phyloP scores from a whole-genome alignment of 2,113 vertebrate genomes.

The Myrmophylax atrothorax region DNA sequence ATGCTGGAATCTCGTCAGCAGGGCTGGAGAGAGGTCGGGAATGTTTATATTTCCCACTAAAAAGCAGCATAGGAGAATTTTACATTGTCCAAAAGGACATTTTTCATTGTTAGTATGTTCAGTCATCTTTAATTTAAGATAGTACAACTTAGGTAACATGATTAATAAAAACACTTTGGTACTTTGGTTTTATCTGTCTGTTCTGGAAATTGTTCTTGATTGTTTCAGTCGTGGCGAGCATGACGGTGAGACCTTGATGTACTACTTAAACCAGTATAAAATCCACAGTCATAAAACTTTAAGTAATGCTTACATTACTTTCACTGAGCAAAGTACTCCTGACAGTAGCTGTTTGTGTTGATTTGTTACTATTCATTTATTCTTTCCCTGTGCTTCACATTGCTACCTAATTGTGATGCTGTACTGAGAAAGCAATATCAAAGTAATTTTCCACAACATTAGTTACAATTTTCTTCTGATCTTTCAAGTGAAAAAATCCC shows the following conservation, averaged over 20 bases:
- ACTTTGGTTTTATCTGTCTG: constrained; percentile 27
- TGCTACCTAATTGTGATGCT: constrained; percentile 85
- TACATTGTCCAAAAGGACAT: constrained; percentile 7
- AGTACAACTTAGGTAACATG: constrained; percentile 27
- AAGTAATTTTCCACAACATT: constrained; percentile 89
- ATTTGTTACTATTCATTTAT: constrained; percentile 84
- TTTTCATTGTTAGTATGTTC: not conserved
- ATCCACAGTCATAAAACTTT: constrained; percentile 76
- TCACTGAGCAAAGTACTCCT: constrained; percentile 80
- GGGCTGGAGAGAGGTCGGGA: not conserved
- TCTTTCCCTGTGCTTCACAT: constrained; percentile 74
- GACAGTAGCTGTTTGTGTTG: constrained; percentile 86
- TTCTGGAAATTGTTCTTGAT: not conserved
- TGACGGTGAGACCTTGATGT: constrained; percentile 46
- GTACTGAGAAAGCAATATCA: constrained; percentile 85
- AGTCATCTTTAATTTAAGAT: constrained; percentile 52
- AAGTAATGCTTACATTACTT: constrained; percentile 82
- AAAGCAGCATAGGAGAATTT: not conserved
- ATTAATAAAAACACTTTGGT: constrained; percentile 48
- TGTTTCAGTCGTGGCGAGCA: constrained; percentile 23
- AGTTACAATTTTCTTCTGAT: constrained; percentile 84
- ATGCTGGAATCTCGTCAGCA: not conserved
- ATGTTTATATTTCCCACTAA: not conserved
- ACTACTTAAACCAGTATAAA: constrained; percentile 62
- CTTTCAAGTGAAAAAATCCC: constrained; percentile 84